Evolutionary conservation across 2,113 vertebrate genomes (phyloP).

Genomic region (Heptranchias perlo): DNA sequence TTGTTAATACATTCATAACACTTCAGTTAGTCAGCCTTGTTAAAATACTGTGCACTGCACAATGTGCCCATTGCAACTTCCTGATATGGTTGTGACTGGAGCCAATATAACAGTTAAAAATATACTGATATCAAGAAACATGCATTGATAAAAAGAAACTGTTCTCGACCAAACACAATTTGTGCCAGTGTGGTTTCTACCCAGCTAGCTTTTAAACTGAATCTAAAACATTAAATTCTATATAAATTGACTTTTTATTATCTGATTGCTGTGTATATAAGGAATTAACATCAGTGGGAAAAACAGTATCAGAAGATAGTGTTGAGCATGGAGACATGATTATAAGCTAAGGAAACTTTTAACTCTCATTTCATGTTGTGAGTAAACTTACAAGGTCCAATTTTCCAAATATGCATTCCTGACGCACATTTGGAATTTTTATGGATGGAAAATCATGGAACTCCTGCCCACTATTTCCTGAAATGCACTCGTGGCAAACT

Average conservation of each 20-base stretch:
- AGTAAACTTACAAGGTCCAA: neutral
- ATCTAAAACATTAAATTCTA: neutral
- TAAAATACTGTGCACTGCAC: neutral
- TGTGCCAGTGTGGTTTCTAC: neutral
- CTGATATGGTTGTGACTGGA: slow-evolving; percentile 22
- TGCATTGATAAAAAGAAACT: neutral
- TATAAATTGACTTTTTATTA: neutral
- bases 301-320: neutral
- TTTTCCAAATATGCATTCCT: neutral
- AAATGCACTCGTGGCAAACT: neutral
- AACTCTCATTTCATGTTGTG: neutral
- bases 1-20: neutral
- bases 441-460: neutral
- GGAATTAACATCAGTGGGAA: neutral
- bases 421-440: neutral
- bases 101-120: neutral
- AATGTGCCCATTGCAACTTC: neutral
- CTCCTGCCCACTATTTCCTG: neutral
- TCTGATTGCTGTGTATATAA: neutral
- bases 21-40: slow-evolving; percentile 3
- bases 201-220: neutral
- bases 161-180: neutral
- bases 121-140: neutral
- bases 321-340: neutral
- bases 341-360: neutral